A percentile compares a stretch with the other conserved stretches of the same genome.
Evolutionary conservation across 2,888 invertebrate genomes (phyloP).

Genomic region (Eupelmus urozonus): DNA sequence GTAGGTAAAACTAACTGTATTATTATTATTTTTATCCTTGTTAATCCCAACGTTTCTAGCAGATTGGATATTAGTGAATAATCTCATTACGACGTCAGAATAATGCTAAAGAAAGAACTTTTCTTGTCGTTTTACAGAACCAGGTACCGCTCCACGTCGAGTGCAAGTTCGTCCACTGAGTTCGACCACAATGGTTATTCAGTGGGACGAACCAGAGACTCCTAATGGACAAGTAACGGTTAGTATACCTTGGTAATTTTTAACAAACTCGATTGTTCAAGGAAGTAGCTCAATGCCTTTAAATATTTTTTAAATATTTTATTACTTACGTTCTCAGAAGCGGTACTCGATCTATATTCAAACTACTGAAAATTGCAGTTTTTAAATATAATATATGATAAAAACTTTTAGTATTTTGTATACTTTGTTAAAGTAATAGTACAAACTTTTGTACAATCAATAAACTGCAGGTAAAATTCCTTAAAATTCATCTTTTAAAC

Average conservation of each 20-base stretch:
- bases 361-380: not conserved
- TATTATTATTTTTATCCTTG: conserved; percentile 7
- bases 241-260: too few species aligned
- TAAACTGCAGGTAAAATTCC: too few species aligned
- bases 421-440: too few species aligned
- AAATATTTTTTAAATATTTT: too few species aligned
- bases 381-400: too few species aligned
- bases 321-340: too few species aligned
- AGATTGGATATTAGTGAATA: conserved; percentile 28
- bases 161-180: conserved; percentile 96
- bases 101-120: not conserved
- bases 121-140: conserved; percentile 82
- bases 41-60: conserved; percentile 31
- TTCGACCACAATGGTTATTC: conserved; percentile 97
- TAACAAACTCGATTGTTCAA: too few species aligned
- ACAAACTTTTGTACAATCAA: too few species aligned
- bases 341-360: not conserved
- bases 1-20: conserved; percentile 42
- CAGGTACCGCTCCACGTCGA: conserved; percentile 95
- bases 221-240: conserved; percentile 98
- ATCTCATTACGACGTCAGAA: not conserved
- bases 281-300: too few species aligned
- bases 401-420: too few species aligned
- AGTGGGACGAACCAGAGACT: conserved; percentile 98
- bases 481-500: too few species aligned